Percentiles rank a stretch among this genome's conserved stretches.
phyloP scores from a whole-genome alignment of 2,888 invertebrate species.

The Drosophila ezoana region DNA sequence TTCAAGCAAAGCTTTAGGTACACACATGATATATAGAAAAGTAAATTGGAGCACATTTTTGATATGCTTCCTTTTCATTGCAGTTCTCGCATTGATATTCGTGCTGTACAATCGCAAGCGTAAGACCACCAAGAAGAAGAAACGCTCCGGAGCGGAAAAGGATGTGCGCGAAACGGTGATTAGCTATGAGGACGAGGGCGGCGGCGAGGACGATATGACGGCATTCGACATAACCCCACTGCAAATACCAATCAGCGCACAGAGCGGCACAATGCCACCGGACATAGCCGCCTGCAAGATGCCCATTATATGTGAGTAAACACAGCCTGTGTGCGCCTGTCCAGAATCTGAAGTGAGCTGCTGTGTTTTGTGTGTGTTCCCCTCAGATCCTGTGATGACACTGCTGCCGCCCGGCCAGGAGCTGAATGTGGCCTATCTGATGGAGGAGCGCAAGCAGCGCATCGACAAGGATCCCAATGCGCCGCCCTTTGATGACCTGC shows the following conservation, averaged over 20 bases:
- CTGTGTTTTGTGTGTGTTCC: background rate
- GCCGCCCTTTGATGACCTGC: slow-evolving; percentile 98
- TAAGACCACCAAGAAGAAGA: slow-evolving; percentile 90
- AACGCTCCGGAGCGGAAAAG: slow-evolving; percentile 98
- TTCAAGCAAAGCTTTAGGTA: background rate
- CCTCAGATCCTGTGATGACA: slow-evolving; percentile 88
- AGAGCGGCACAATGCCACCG: slow-evolving; percentile 91
- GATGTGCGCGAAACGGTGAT: slow-evolving; percentile 99
- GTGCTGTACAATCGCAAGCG: slow-evolving; percentile 97
- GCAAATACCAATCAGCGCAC: slow-evolving; percentile 94
- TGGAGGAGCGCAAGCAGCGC: slow-evolving; percentile 97
- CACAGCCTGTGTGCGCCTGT: background rate
- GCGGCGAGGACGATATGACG: slow-evolving; percentile 99
- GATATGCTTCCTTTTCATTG: background rate
- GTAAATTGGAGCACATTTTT: too few relatives aligned
- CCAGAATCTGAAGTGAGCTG: background rate
- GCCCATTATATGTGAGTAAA: slow-evolving; percentile 85
- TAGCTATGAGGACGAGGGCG: slow-evolving; percentile 99
- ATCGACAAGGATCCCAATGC: slow-evolving; percentile 98
- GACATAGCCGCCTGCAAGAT: slow-evolving; percentile 93
- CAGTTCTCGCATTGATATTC: slow-evolving; percentile 97
- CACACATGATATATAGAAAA: background rate
- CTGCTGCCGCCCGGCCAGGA: slow-evolving; percentile 86
- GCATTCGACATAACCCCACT: slow-evolving; percentile 99
- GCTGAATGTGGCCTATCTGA: slow-evolving; percentile 97